These are phyloP conservation scores for Strigamia maritima DNA, from an alignment of 2,888 invertebrate genomes.

Conservation along the genomic window DNA sequence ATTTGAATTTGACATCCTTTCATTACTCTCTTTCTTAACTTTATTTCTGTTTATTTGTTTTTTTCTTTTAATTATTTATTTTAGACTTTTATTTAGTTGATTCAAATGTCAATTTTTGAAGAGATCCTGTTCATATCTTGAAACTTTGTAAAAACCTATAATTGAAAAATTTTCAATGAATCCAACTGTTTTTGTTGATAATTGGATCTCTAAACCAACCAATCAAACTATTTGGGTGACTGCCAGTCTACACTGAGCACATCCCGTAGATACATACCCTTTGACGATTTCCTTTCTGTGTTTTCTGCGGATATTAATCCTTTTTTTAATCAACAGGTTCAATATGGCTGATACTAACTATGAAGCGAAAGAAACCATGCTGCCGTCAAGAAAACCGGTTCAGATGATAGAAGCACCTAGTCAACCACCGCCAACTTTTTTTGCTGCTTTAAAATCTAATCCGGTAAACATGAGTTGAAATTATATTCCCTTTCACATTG, in stretches of 20 bases:
- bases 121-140: background rate
- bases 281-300: background rate
- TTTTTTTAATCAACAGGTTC: conserved; percentile 7
- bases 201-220: conserved; percentile 5
- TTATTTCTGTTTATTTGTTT: background rate
- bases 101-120: too few species aligned
- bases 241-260: conserved; percentile 25
- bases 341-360: background rate
- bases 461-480: background rate
- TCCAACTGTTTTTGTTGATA: conserved; percentile 16
- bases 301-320: background rate
- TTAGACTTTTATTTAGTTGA: too few species aligned
- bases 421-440: background rate
- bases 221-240: conserved; percentile 20
- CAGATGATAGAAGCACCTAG: background rate
- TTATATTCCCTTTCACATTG: background rate
- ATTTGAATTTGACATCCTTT: conserved; percentile 28
- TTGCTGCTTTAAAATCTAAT: background rate
- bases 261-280: background rate
- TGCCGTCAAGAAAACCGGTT: background rate
- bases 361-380: background rate
- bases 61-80: too few species aligned
- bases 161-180: background rate
- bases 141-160: background rate
- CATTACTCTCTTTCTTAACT: background rate